phyloP scores from a whole-genome alignment of 2,113 vertebrate species.

The Labeo catla region DNA sequence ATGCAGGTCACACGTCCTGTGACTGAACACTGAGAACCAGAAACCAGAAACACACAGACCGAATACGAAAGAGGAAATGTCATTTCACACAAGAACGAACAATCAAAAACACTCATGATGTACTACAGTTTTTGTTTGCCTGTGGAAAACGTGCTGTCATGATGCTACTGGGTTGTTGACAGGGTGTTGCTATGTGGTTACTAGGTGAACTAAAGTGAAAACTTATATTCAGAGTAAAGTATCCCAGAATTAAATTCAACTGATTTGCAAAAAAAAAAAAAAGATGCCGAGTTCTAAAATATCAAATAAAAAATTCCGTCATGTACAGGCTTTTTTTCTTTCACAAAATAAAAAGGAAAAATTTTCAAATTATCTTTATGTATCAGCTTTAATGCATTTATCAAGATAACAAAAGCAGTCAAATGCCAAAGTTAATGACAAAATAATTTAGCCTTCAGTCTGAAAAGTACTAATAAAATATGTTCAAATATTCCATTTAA shows the following conservation, averaged over 20 bases:
- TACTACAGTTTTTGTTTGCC: neutral
- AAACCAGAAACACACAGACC: neutral
- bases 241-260: too few relatives aligned
- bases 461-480: too few relatives aligned
- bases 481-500: neutral
- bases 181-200: neutral
- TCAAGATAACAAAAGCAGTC: too few relatives aligned
- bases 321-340: too few relatives aligned
- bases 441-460: too few relatives aligned
- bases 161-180: neutral
- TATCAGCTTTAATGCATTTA: too few relatives aligned
- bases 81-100: neutral
- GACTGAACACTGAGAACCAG: neutral
- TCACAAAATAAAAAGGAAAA: too few relatives aligned
- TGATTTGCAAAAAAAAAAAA: too few relatives aligned
- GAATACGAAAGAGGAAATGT: neutral
- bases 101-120: neutral
- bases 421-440: too few relatives aligned
- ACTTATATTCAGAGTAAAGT: neutral
- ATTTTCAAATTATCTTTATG: too few relatives aligned
- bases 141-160: neutral
- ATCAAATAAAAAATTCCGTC: too few relatives aligned
- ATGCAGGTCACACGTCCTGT: neutral
- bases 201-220: neutral
- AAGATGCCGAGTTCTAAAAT: too few relatives aligned